Base-by-base conservation (phyloP, 2,888 invertebrate genomes). In the Conchocele bisecta region DNA sequence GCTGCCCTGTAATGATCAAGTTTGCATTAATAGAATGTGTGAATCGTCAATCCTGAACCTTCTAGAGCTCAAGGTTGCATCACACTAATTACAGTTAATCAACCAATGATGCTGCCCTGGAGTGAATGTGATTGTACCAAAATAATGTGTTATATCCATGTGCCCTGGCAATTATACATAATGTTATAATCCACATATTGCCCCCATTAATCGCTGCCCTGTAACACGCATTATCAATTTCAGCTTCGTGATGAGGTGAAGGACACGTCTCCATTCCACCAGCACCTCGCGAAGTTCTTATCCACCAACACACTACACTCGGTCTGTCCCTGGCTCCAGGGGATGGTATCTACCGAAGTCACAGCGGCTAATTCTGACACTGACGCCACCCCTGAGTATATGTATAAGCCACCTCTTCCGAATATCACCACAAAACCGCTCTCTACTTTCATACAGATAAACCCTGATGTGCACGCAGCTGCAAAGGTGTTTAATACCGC, bases 371-470 rank as follows among this genome's bases (percentile, higher is more conserved):
- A 33, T n/a, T 37, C 68, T 11, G 65, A 74, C 1, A 56, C 74
- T 15, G n/a, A 6, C 5, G 46, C 31, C 1, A 51, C 5, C 31
- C n/a, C 46, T 75, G 78, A 66, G 41, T 85, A 81, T 61, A 59
- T 75, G 6, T 87, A 88, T 79, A 72, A 75, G 15, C 87, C 88
- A 5, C 85, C 87, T 3, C 68, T 87, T 28, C 88, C 89, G 2
- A 85, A 84, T 64, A 86, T 89, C 60, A 83, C 87, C 20, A 85
- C 80, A 9, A 86, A 86, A 61, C 89, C 88, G 4, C 72, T 90
- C 61, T 88, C 89, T 6, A 87, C 89, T 24, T 89, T 88, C 70
- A 81, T 89, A 53, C 86, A 89, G 71, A 68, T 89, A 1, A 86
- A 84, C 53, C 79, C 81, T n/a, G 87, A 87, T 48, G 65, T 61